Evolutionary conservation across 2,888 invertebrate genomes (phyloP), one percentile per base, ranked within the genome.

Genomic region (Peribatodes rhomboidaria): DNA sequence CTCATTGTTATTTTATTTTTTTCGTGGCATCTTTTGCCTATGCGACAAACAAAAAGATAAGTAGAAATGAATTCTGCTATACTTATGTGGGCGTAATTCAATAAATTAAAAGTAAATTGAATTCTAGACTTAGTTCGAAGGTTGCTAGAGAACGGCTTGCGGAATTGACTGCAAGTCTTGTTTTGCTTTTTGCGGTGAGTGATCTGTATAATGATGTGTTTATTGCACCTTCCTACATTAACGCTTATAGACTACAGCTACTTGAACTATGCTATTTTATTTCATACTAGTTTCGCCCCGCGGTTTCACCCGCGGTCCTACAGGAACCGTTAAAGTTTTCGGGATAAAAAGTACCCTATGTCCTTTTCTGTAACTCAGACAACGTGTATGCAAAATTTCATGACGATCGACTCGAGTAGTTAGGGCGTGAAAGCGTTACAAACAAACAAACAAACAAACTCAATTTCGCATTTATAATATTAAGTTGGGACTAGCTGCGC

Each of bases 91-190:
- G 37, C 11, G 27, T 61, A 44, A 54, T 41, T 61, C 47, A 61
- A 53, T 46, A 63, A 58, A 53, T 53, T 47, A 49, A 60, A 60
- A 56, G 39, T 60, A 41, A 62, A 47, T 61, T 65, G 47, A 64
- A 49, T 62, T 66, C 53, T 65, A 62, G 61, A 61, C 56, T 57
- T 53, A 53, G 62, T 44, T 52, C 61, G 69, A 69, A 71, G 71
- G 71, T 61, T 65, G 59, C 37, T 37, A 63, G 65, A 61, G 63
- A 71, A 61, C 42, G 67, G 47, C 54, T 66, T 54, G 62, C 66
- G 70, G 68, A 65, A 70, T 64, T 64, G 60, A 60, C 41, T 65
- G 58, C 20, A 39, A 61, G 50, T 62, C 44, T 59, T 46, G 52
- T 63, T 61, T 49, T 60, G 46, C 41, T 50, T 63, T 58, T 65